Evolutionary conservation across 2,797 vertebrate species (phyloP).

Genomic region (Ptychobarbus kaznakovi): DNA sequence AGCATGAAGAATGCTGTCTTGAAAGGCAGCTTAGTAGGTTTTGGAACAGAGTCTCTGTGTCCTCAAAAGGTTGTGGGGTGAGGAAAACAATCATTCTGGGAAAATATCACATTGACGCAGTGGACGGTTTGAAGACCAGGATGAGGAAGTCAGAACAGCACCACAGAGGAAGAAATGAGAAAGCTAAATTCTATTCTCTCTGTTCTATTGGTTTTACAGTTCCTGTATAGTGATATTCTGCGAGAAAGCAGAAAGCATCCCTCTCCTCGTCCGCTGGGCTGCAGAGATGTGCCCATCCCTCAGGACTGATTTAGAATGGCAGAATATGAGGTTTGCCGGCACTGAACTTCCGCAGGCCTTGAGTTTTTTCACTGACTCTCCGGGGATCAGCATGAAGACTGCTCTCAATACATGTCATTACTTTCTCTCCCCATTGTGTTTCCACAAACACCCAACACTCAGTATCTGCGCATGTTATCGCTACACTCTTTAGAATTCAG

Average conservation of each 20-base stretch:
- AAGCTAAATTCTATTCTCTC: not conserved
- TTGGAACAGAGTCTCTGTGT: not conserved
- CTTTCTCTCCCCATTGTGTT: slow-evolving; percentile 10
- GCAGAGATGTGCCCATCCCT: slow-evolving; percentile 16
- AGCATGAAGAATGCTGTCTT: slow-evolving; percentile 1
- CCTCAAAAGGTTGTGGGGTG: not conserved
- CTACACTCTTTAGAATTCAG: slow-evolving; percentile 21
- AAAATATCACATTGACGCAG: slow-evolving; percentile 1
- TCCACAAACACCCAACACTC: not conserved
- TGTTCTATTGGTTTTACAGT: slow-evolving; percentile 2
- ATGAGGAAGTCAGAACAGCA: not conserved
- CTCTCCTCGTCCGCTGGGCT: slow-evolving; percentile 1
- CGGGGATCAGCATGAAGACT: slow-evolving; percentile 12
- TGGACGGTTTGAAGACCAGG: not conserved
- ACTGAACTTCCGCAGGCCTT: not conserved
- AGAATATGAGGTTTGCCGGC: slow-evolving; percentile 8
- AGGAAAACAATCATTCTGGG: not conserved
- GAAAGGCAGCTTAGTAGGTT: not conserved
- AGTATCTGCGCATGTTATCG: not conserved
- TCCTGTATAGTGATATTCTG: slow-evolving; percentile 15
- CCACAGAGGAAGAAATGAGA: not conserved
- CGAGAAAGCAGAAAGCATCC: slow-evolving; percentile 6
- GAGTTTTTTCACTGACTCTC: slow-evolving; percentile 31
- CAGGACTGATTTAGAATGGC: slow-evolving; percentile 41
- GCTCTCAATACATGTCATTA: slow-evolving; percentile 52